A percentile compares a stretch with the other conserved stretches of the same genome.
phyloP scores from a whole-genome alignment of 2,797 vertebrate genomes.

The Amazona finschi region DNA sequence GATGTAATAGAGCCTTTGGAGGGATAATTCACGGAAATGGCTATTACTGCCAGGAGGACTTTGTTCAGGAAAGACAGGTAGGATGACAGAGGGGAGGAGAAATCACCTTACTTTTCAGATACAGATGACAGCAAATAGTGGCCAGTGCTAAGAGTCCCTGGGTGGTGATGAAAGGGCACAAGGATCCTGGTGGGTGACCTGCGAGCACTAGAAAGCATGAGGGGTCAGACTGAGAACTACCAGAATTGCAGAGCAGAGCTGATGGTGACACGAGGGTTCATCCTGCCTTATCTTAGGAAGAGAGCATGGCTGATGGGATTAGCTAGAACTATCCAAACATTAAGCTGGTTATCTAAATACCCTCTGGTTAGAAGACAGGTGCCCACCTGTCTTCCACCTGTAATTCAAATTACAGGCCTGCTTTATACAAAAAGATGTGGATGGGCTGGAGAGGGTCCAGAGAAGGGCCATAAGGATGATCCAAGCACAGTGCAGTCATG shows the following conservation, averaged over 20 bases:
- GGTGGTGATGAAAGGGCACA: neutral
- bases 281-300: neutral
- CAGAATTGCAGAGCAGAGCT: neutral
- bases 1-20: neutral
- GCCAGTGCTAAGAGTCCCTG: neutral
- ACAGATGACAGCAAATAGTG: neutral
- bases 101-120: neutral
- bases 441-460: neutral
- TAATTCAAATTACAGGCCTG: neutral
- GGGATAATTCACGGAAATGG: neutral
- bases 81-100: neutral
- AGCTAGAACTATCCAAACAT: neutral
- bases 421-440: neutral
- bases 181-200: neutral
- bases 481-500: neutral
- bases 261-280: neutral
- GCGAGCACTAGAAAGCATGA: fast-evolving
- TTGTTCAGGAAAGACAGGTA: neutral
- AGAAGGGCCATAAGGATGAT: neutral
- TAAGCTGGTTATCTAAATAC: neutral
- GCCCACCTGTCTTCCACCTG: no score
- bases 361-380: neutral
- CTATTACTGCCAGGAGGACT: neutral
- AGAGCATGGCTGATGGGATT: neutral
- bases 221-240: neutral